phyloP scores from a whole-genome alignment of 2,113 vertebrate genomes.

The Campylorhamphus procurvoides region DNA sequence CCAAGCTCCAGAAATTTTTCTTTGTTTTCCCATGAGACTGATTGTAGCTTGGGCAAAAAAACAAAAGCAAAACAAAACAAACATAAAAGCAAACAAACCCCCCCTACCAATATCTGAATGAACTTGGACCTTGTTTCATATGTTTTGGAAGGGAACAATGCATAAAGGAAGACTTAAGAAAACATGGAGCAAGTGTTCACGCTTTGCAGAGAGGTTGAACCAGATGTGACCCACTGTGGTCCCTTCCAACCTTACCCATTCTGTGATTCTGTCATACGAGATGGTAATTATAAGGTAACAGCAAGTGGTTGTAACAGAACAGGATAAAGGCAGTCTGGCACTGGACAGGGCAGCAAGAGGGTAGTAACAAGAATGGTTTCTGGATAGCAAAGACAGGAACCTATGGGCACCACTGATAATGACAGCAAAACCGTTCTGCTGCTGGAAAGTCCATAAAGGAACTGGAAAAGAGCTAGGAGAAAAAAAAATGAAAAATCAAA shows the following conservation, averaged over 20 bases:
- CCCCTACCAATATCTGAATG: background rate
- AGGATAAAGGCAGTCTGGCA: background rate
- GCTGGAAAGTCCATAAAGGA: background rate
- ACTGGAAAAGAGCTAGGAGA: background rate
- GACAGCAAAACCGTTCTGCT: background rate
- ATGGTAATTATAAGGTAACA: background rate
- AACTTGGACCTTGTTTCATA: background rate
- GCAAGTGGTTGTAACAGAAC: background rate
- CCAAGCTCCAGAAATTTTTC: background rate
- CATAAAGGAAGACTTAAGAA: background rate
- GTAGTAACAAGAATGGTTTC: background rate
- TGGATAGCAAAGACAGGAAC: background rate
- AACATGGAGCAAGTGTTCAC: background rate
- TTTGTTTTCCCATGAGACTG: background rate
- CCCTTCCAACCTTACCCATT: background rate
- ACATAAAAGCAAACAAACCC: background rate
- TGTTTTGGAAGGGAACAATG: background rate
- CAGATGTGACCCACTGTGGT: background rate
- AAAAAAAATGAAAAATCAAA: background rate
- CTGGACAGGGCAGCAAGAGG: background rate
- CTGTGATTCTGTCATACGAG: background rate
- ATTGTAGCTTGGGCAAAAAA: background rate
- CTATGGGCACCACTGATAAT: background rate
- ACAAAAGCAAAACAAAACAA: too few species aligned
- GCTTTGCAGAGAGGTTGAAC: background rate